These are phyloP conservation scores for Phylloscopus trochiloides DNA, from an alignment of 2,113 vertebrate genomes.

Conservation along the genomic window DNA sequence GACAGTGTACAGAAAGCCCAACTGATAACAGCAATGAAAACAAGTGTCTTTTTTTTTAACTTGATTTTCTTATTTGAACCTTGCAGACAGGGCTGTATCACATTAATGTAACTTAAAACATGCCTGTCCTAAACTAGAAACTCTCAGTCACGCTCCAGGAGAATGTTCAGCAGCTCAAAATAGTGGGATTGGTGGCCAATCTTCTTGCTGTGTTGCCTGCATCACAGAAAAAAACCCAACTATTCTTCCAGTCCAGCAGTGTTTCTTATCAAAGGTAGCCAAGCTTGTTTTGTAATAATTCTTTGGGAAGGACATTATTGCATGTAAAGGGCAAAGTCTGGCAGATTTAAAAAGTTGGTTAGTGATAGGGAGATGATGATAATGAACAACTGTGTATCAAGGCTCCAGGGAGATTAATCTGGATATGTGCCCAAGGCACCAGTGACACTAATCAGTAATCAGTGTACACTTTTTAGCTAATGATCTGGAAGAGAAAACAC, in stretches of 20 bases:
- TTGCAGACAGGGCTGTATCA: neutral
- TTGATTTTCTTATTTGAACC: neutral
- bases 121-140: neutral
- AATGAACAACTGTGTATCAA: neutral
- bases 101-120: neutral
- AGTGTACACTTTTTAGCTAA: neutral
- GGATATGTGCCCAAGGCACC: neutral
- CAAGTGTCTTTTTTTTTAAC: neutral
- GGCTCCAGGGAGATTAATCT: neutral
- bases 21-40: neutral
- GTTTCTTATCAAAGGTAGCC: neutral
- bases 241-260: neutral
- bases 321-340: slow-evolving; percentile 33
- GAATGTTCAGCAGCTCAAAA: neutral
- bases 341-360: neutral
- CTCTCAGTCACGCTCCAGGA: neutral
- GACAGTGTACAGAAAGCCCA: neutral
- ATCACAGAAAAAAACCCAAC: neutral
- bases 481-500: slow-evolving; percentile 27
- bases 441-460: neutral
- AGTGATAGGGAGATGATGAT: neutral
- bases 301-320: neutral
- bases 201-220: neutral
- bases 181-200: neutral
- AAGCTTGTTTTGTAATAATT: neutral